Evolutionary conservation across 2,797 vertebrate genomes (phyloP).

Genomic region (Sebastes flavidus): DNA sequence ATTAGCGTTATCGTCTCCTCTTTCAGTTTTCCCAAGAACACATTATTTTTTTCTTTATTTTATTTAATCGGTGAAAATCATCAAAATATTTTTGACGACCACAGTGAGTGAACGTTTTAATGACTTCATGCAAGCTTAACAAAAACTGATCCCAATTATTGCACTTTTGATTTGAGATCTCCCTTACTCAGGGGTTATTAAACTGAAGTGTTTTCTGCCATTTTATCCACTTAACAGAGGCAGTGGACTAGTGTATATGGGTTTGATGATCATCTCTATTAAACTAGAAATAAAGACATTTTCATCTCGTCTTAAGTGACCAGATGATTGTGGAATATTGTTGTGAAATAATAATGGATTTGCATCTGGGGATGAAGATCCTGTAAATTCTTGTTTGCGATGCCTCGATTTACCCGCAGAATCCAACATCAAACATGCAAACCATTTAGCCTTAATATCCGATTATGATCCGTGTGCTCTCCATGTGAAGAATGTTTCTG

Average conservation of each 20-base stretch:
- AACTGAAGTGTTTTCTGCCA: conserved; percentile 64
- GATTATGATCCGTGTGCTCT: conserved; percentile 33
- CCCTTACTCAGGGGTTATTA: conserved; percentile 62
- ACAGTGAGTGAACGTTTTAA: conserved; percentile 46
- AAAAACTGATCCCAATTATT: conserved; percentile 61
- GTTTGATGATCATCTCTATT: conserved; percentile 50
- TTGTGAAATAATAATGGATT: conserved; percentile 13
- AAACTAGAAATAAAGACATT: conserved; percentile 24
- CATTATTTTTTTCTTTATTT: background rate
- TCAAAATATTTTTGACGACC: conserved; percentile 34
- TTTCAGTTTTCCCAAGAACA: conserved; percentile 25
- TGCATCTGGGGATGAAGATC: conserved; percentile 5
- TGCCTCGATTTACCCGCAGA: background rate
- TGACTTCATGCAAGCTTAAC: conserved; percentile 57
- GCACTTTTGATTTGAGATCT: conserved; percentile 61
- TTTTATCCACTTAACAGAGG: conserved; percentile 52
- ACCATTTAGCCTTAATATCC: conserved; percentile 32
- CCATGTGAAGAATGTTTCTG: conserved; percentile 39
- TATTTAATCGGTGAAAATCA: conserved; percentile 37
- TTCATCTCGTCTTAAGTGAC: conserved; percentile 21
- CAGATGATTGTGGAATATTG: background rate
- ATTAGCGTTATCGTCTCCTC: conserved; percentile 36
- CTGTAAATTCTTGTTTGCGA: background rate
- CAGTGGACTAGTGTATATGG: conserved; percentile 25
- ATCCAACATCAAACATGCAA: conserved; percentile 30